These are phyloP conservation scores for Bombus breviceps DNA, from an alignment of 1,140 invertebrate species.

Conservation along the genomic window DNA sequence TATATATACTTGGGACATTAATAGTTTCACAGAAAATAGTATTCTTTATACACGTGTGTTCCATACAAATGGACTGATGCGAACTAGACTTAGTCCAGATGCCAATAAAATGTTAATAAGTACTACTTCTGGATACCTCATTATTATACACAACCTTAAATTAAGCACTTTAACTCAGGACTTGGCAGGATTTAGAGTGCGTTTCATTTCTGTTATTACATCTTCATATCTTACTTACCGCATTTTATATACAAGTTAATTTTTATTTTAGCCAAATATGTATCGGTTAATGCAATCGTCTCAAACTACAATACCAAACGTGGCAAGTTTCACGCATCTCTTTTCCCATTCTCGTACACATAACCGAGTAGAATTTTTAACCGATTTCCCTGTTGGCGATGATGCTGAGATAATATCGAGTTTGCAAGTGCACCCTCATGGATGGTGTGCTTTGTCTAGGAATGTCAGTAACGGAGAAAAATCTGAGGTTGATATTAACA, in stretches of 20 bases:
- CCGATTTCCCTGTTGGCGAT: constrained; percentile 93
- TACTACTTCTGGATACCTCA: constrained; percentile 94
- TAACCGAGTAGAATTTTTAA: constrained; percentile 94
- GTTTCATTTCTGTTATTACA: background rate
- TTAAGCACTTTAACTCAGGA: constrained; percentile 90
- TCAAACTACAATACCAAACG: constrained; percentile 90
- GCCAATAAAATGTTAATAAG: constrained; percentile 94
- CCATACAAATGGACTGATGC: constrained; percentile 92
- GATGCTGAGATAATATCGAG: constrained; percentile 95
- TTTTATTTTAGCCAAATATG: constrained; percentile 89
- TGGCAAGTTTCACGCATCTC: constrained; percentile 90
- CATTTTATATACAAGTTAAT: background rate
- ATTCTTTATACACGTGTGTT: constrained; percentile 92
- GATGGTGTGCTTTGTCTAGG: constrained; percentile 93
- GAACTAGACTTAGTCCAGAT: constrained; percentile 93
- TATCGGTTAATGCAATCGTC: constrained; percentile 95
- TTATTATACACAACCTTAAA: constrained; percentile 95
- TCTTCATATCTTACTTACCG: background rate
- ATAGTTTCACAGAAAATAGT: constrained; percentile 91
- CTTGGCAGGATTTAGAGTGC: constrained; percentile 92
- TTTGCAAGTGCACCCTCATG: constrained; percentile 95
- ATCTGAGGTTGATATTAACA: constrained; percentile 86
- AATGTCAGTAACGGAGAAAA: constrained; percentile 93
- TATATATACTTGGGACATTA: constrained; percentile 97
- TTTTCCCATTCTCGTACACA: constrained; percentile 88